phyloP scores from a whole-genome alignment of 1,140 invertebrate species.

The Holcopasites calliopsidis region DNA sequence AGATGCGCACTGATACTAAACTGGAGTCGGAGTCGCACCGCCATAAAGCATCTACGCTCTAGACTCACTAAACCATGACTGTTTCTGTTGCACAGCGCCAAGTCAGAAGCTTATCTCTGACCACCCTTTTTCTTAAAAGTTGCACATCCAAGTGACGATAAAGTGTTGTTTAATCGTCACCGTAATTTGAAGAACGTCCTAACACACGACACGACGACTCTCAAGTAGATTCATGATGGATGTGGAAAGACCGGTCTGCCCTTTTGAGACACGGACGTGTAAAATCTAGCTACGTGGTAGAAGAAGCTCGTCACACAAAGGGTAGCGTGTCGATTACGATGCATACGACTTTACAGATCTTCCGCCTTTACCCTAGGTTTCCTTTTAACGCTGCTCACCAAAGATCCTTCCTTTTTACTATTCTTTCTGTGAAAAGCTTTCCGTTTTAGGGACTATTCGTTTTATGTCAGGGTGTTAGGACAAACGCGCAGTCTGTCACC shows the following conservation, averaged over 20 bases:
- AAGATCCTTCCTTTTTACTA: not conserved
- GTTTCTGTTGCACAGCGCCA: too few species aligned
- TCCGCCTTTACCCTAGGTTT: not conserved
- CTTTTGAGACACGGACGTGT: not conserved
- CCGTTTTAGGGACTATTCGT: too few species aligned
- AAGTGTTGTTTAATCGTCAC: slow-evolving; percentile 11
- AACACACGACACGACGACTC: slow-evolving; percentile 16
- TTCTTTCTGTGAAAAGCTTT: too few species aligned
- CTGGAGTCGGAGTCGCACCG: too few species aligned
- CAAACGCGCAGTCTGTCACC: too few species aligned
- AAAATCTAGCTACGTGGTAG: not conserved
- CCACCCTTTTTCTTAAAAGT: too few species aligned
- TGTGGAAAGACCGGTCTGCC: slow-evolving; percentile 10
- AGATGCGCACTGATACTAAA: too few species aligned
- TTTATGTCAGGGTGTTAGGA: too few species aligned
- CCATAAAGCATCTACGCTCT: too few species aligned
- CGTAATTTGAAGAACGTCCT: slow-evolving; percentile 4
- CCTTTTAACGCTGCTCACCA: not conserved
- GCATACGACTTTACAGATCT: not conserved
- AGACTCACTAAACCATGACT: too few species aligned
- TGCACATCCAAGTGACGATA: too few species aligned
- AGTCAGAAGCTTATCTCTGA: too few species aligned
- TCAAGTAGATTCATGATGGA: slow-evolving; percentile 7
- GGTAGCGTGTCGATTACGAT: slow-evolving; percentile 14
- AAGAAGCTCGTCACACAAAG: not conserved